Conservation (phyloP, 2,113 vertebrate genomes). For the Pogonocichla stellata region DNA sequence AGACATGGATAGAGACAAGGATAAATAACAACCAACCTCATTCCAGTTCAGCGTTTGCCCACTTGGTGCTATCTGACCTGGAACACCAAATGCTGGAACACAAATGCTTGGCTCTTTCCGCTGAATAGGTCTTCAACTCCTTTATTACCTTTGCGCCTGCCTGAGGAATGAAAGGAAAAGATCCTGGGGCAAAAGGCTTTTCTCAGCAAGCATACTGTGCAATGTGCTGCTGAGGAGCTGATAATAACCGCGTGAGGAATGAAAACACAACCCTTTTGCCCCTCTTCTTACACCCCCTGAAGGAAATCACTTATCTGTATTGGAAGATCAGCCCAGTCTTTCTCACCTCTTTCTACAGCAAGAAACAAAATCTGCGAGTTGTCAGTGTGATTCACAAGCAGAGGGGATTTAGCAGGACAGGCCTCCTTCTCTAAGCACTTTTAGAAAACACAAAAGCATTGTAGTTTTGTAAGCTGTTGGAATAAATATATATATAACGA, state of each 20-base stretch:
- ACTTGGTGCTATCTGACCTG: accelerated
- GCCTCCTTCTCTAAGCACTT: neutral
- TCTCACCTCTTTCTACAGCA: neutral
- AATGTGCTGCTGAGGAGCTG: neutral
- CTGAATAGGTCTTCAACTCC: accelerated
- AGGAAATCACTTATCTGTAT: neutral
- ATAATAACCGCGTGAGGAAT: neutral
- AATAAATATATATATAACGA: neutral
- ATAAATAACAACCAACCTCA: accelerated
- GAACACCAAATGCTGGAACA: neutral
- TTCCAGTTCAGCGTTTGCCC: neutral
- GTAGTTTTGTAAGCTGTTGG: neutral
- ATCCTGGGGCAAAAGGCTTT: neutral
- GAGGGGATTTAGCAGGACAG: neutral
- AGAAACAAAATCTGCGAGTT: neutral
- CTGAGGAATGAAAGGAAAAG: neutral
- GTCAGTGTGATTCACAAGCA: neutral
- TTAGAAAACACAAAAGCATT: neutral
- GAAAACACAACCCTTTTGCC: neutral
- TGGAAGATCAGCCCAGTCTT: neutral
- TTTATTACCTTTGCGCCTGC: neutral
- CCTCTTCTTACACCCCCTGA: neutral
- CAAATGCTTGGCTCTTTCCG: neutral
- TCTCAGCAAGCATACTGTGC: accelerated
- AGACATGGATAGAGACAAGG: accelerated